phyloP scores from a whole-genome alignment of 2,888 invertebrate species.

The Drosophila antonietae region DNA sequence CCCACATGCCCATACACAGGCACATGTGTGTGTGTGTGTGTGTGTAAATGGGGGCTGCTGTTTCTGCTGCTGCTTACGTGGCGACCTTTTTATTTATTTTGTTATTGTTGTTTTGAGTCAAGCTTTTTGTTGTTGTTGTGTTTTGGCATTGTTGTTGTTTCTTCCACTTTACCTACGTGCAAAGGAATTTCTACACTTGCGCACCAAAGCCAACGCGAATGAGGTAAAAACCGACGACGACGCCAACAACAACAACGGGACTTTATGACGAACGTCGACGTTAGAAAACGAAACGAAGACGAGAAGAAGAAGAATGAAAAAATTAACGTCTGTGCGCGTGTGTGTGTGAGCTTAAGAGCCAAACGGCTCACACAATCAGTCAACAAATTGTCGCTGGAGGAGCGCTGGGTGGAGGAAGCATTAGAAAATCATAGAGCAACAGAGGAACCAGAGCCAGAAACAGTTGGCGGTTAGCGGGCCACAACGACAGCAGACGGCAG shows the following conservation, averaged over 20 bases:
- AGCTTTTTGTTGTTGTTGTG: slow-evolving; percentile 52
- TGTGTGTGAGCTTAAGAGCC: slow-evolving; percentile 32
- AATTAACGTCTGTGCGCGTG: slow-evolving; percentile 36
- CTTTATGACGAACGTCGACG: slow-evolving; percentile 72
- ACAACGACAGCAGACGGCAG: slow-evolving; percentile 49
- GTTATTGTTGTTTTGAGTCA: slow-evolving; percentile 44
- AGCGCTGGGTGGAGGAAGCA: slow-evolving; percentile 59
- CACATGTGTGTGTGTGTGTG: slow-evolving; percentile 2
- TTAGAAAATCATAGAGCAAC: slow-evolving; percentile 69
- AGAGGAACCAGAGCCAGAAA: slow-evolving; percentile 64
- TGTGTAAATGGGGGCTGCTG: slow-evolving; percentile 18
- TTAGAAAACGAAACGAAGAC: slow-evolving; percentile 75
- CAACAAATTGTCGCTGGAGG: slow-evolving; percentile 62
- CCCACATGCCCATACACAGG: slow-evolving; percentile 48
- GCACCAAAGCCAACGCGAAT: slow-evolving; percentile 59
- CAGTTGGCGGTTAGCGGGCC: slow-evolving; percentile 61
- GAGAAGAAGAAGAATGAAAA: slow-evolving; percentile 46
- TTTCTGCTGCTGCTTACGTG: slow-evolving; percentile 60
- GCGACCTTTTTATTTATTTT: slow-evolving; percentile 58
- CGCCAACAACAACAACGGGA: slow-evolving; percentile 70
- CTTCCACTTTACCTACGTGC: slow-evolving; percentile 67
- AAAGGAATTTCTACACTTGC: slow-evolving; percentile 77
- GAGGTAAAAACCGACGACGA: slow-evolving; percentile 46
- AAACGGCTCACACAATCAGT: slow-evolving; percentile 56
- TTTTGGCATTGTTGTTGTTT: slow-evolving; percentile 18